These are phyloP conservation scores for Garra rufa DNA, from an alignment of 2,113 vertebrate genomes.

Conservation along the genomic window DNA sequence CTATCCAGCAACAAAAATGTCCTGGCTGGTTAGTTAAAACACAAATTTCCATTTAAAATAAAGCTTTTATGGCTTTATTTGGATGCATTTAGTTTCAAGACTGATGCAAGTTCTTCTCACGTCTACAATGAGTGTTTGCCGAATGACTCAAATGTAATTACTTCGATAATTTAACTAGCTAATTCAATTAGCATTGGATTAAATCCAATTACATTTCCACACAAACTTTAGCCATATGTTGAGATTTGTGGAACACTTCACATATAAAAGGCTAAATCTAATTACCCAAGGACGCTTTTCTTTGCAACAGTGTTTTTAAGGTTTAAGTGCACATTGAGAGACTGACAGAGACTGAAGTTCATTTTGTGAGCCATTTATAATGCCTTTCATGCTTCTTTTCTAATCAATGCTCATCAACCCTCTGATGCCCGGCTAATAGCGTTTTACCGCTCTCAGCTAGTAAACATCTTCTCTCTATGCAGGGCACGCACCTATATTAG, in stretches of 20 bases:
- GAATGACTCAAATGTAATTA: not conserved
- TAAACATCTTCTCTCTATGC: conserved; percentile 71
- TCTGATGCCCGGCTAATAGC: conserved; percentile 67
- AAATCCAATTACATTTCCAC: conserved; percentile 34
- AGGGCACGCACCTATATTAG: conserved; percentile 55
- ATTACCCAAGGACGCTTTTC: conserved; percentile 11
- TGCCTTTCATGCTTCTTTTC: conserved; percentile 59
- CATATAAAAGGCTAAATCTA: conserved; percentile 15
- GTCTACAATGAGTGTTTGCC: not conserved
- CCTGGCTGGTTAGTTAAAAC: not conserved
- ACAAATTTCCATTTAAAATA: not conserved
- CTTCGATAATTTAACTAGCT: conserved; percentile 17
- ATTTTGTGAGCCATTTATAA: conserved; percentile 55
- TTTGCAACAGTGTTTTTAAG: conserved; percentile 6
- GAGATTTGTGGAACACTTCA: conserved; percentile 8
- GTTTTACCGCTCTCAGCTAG: conserved; percentile 58
- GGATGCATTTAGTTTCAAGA: not conserved
- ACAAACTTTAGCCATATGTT: conserved; percentile 22
- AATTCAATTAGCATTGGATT: conserved; percentile 1
- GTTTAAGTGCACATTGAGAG: conserved; percentile 29
- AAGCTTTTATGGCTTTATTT: not conserved
- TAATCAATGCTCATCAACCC: conserved; percentile 67
- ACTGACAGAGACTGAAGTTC: conserved; percentile 40
- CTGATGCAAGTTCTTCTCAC: conserved; percentile 2
- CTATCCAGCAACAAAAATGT: not conserved